Evolutionary conservation across 2,113 vertebrate species (phyloP), one percentile per base, ranked within the genome.

Genomic region (Cyrtonyx montezumae): DNA sequence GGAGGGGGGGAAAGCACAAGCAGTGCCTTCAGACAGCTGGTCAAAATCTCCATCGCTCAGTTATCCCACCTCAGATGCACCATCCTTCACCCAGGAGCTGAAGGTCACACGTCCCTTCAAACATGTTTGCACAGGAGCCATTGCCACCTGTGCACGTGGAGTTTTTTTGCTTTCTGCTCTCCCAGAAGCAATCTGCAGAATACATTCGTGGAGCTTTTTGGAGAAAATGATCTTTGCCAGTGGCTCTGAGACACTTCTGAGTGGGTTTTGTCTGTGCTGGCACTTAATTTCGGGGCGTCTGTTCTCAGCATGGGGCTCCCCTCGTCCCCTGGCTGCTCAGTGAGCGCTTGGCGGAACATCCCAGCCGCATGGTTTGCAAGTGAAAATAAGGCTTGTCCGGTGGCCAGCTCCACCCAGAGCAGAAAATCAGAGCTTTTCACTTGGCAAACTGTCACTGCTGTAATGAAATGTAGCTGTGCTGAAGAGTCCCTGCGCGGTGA

Each of bases 291-390:
- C 12, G 32, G 61, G 76, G 34, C 34, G 65, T 65, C 79, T 79
- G 8, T 61, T 61, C 25, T 45, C 63, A 25, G 61, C 26, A 49
- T 73, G 69, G 79, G 59, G 55, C 73, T 92, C 73, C 51, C 55
- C 36, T 87, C 61, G 17, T 63, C 1, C 7, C 6, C 91, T 87
- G 91, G 73, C 95, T 91, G 79, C 3, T 28, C 67, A 83, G 36
- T 59, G 81, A 83, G 59, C 49, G 32, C 84, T 46, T 96, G 93
- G 77, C 95, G 96, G 71, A 84, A 95, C 93, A 98, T 98, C 95
- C 97, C 97, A 97, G 96, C 95, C 43, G 81, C 90, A 92, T 59
- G 32, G 61, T 93, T 95, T 98, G 97, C 96, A 96, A 90, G 95
- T 97, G 71, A 81, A 94, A 97, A 96, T 89, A 63, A 91, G 88